Percentiles rank a stretch among this genome's conserved stretches.
Conservation (phyloP, 2,888 invertebrate genomes). For the Spodoptera exigua region DNA sequence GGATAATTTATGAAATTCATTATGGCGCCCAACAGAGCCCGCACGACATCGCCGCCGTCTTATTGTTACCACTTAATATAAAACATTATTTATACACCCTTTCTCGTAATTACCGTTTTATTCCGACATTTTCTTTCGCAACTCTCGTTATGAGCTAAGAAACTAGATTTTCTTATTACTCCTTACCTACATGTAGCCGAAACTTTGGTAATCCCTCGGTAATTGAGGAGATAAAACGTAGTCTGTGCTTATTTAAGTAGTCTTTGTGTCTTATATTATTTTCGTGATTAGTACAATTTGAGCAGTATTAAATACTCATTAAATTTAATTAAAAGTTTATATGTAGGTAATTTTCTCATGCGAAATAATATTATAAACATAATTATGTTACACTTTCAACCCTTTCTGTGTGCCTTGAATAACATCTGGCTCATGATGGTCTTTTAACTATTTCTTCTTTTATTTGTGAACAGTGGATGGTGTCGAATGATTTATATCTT, state of each 20-base stretch:
- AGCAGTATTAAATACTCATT: slow-evolving; percentile 2
- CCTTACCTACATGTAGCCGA: slow-evolving; percentile 22
- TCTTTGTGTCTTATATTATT: slow-evolving; percentile 12
- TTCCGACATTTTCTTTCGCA: slow-evolving; percentile 43
- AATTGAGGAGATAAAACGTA: slow-evolving; percentile 37
- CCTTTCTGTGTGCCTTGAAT: no score
- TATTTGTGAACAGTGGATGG: no score
- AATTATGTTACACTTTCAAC: no score
- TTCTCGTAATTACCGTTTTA: slow-evolving; percentile 52
- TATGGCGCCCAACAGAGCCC: slow-evolving; percentile 54
- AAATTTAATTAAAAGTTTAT: neutral
- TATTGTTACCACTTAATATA: slow-evolving; percentile 57
- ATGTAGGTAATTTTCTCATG: slow-evolving; percentile 2
- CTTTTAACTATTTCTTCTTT: no score
- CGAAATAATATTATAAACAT: no score
- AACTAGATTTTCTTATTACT: slow-evolving; percentile 50
- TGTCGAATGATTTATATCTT: no score
- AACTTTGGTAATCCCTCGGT: slow-evolving; percentile 35
- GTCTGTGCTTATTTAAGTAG: slow-evolving; percentile 25
- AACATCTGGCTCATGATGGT: no score
- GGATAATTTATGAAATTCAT: slow-evolving; percentile 69
- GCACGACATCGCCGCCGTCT: slow-evolving; percentile 26
- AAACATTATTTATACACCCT: slow-evolving; percentile 55
- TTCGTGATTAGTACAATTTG: slow-evolving; percentile 13
- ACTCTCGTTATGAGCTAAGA: slow-evolving; percentile 44